Evolutionary conservation across 2,113 vertebrate species (phyloP).

Genomic region (Podarcis raffonei): DNA sequence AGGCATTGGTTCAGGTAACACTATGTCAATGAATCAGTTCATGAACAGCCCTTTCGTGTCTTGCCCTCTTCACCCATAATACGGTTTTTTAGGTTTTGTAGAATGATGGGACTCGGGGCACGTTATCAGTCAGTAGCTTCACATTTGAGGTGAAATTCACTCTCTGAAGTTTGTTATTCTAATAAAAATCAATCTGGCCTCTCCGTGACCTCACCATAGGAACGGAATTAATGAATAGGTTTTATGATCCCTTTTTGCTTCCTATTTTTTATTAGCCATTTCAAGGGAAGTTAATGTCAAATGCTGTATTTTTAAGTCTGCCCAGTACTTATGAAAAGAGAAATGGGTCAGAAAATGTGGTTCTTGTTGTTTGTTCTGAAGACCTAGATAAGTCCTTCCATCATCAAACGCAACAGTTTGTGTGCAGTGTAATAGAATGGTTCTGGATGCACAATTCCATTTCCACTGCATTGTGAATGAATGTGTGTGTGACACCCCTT

Average conservation of each 20-base stretch:
- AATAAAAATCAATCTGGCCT: constrained; percentile 4
- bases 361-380: not conserved
- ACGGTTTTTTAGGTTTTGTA: not conserved
- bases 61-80: not conserved
- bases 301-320: not conserved
- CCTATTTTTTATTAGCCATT: not conserved
- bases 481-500: not conserved
- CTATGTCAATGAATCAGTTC: not conserved
- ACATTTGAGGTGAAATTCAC: not conserved
- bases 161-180: not conserved
- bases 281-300: not conserved
- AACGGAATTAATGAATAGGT: not conserved
- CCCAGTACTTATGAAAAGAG: not conserved
- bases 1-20: not conserved
- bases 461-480: not conserved
- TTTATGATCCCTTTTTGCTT: not conserved
- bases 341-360: not conserved
- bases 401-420: not conserved
- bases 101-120: not conserved
- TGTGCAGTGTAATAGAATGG: not conserved
- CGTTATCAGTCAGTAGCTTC: not conserved
- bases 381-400: not conserved
- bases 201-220: not conserved
- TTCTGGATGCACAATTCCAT: not conserved
- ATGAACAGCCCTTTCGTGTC: not conserved